Evolutionary conservation across 2,797 vertebrate genomes (phyloP).

Genomic region (Tolypeutes matacus): DNA sequence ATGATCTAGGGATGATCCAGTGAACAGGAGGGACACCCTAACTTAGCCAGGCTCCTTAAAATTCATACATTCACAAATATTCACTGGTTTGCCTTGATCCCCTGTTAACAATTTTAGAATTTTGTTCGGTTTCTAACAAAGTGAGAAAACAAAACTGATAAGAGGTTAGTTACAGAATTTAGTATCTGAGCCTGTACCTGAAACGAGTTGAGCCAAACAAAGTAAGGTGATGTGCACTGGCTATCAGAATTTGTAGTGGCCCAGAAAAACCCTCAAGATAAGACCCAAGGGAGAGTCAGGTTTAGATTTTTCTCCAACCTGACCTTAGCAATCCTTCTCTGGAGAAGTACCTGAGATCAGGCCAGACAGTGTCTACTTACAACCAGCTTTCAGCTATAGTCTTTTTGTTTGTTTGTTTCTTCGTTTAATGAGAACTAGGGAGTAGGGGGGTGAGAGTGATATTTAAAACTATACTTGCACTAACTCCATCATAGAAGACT

Average conservation of each 20-base stretch:
- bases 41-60: neutral
- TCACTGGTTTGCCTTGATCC: neutral
- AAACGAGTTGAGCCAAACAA: conserved; percentile 5
- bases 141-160: conserved; percentile 22
- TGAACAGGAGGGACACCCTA: neutral
- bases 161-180: neutral
- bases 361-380: neutral
- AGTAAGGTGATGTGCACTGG: neutral
- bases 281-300: neutral
- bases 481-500: neutral
- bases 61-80: neutral
- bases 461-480: conserved; percentile 20
- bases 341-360: neutral
- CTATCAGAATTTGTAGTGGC: neutral
- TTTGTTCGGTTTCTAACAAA: conserved; percentile 38
- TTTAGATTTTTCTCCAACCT: neutral
- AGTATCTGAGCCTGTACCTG: neutral
- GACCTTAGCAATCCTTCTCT: neutral
- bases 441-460: neutral
- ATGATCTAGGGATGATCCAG: neutral
- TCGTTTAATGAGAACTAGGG: neutral
- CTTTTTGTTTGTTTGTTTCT: neutral
- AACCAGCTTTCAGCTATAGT: neutral
- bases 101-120: neutral
- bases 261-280: neutral